Base-by-base conservation (phyloP, 2,113 vertebrate genomes). In the Gymnorhina tibicen region DNA sequence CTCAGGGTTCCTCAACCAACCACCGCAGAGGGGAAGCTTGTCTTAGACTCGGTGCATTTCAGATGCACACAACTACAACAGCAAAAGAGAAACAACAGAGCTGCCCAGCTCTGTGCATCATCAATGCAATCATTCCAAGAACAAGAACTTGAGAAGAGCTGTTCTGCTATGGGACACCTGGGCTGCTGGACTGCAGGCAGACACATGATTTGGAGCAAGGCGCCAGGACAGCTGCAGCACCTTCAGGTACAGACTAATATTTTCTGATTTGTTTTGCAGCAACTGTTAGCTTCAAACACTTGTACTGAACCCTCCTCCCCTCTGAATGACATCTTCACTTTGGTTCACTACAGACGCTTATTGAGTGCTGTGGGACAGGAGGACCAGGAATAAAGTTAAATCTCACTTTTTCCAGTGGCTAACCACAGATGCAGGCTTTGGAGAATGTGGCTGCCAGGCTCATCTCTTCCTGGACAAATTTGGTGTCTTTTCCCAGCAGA, bases 11-110 rank as follows among this genome's bases (percentile, higher is more conserved):
- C 33, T 10, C 26, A 79, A 3, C 8, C 66, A 82, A 16, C 22
- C 30, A 22, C 30, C 0, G 0, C 27, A 55, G 50, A 87, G 47
- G 18, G 13, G 7, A 63, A n/a, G 9, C 23, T 64, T 47, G 11
- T 27, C 70, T 70, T 14, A 46, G 23, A 10, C 27, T 26, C 15
- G 3, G 70, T 27, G 70, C 26, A 47, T 75, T 87, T 67, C 60
- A 82, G 39, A 35, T 47, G 42, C 46, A 75, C 39, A 6, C 10
- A 75, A 46, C 42, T 18, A 19, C 35, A 52, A 15, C 33, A 46
- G 60, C 20, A 32, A 73, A 39, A 41, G 11, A 13, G 8, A 9
- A 72, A 13, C 47, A 21, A 16, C 27, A 66, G 58, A 62, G 24
- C 59, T 22, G 52, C 35, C 4, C 16, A 56, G 3, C 63, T 35